Conservation (phyloP, 2,797 vertebrate genomes). For the Florisuga fusca region DNA sequence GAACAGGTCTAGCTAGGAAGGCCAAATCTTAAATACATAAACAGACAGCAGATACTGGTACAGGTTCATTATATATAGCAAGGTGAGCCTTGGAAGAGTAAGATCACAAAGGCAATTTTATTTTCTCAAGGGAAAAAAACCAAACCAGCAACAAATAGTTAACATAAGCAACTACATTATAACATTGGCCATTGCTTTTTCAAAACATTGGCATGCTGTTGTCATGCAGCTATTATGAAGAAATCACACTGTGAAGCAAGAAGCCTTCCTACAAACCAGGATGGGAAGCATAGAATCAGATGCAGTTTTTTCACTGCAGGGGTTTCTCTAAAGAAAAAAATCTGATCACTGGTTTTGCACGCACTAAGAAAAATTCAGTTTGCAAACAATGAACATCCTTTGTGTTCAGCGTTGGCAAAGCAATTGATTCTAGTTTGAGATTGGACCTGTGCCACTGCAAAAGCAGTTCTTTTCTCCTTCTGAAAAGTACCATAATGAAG, state of each 20-base stretch:
- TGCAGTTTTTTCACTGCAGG: constrained; percentile 72
- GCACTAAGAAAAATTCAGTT: constrained; percentile 73
- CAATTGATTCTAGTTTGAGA: constrained; percentile 80
- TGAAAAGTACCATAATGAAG: constrained; percentile 64
- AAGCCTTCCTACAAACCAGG: constrained; percentile 68
- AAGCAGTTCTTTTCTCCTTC: constrained; percentile 74
- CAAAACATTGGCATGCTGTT: constrained; percentile 61
- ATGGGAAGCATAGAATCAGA: constrained; percentile 55
- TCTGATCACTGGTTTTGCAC: constrained; percentile 63
- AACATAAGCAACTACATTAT: background rate
- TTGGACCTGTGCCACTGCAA: constrained; percentile 75
- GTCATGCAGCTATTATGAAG: constrained; percentile 68
- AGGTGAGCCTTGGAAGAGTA: background rate
- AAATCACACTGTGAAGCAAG: constrained; percentile 74
- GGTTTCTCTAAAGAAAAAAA: constrained; percentile 48
- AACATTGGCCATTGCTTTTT: constrained; percentile 61
- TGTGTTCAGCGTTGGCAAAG: constrained; percentile 80
- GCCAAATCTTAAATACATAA: background rate
- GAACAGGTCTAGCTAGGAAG: background rate
- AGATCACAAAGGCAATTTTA: constrained; percentile 6
- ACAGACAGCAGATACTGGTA: background rate
- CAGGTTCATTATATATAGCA: background rate
- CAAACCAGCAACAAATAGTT: constrained; percentile 21
- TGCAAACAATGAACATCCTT: constrained; percentile 84
- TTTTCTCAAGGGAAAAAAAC: background rate